phyloP scores from a whole-genome alignment of 2,113 vertebrate species.

The Cynoglossus semilaevis region DNA sequence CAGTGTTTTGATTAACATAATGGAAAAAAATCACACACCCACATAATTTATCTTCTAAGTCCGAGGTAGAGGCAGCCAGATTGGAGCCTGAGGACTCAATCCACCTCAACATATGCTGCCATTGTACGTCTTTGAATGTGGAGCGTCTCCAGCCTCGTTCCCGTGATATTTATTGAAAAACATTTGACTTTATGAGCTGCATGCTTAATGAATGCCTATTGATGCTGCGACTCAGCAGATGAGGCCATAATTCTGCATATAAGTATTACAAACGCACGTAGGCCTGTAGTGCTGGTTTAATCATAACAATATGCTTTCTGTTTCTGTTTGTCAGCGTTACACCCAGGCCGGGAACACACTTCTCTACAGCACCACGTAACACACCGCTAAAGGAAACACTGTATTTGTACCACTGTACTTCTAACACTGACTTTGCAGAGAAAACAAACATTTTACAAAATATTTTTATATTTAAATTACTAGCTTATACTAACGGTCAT shows the following conservation, averaged over 20 bases:
- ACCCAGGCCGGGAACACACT: constrained; percentile 16
- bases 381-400: too few relatives aligned
- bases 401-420: too few relatives aligned
- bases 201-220: constrained; percentile 71
- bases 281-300: constrained; percentile 45
- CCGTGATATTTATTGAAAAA: constrained; percentile 78
- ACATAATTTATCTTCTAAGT: constrained; percentile 78
- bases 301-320: constrained; percentile 49
- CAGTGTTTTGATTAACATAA: constrained; percentile 80
- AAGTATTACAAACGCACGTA: constrained; percentile 60
- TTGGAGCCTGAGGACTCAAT: constrained; percentile 81
- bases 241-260: constrained; percentile 66
- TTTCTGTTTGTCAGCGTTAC: constrained; percentile 34
- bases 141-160: constrained; percentile 69
- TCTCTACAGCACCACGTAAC: constrained; percentile 5
- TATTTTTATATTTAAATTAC: too few relatives aligned
- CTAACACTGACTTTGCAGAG: too few relatives aligned
- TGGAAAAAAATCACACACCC: constrained; percentile 76
- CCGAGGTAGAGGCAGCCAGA: constrained; percentile 74
- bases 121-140: constrained; percentile 63
- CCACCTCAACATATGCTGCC: constrained; percentile 79
- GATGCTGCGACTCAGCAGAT: constrained; percentile 61
- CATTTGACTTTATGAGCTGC: constrained; percentile 76
- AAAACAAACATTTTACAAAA: too few relatives aligned
- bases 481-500: too few relatives aligned